Percentiles rank a stretch among this genome's conserved stretches.
Conservation (phyloP, 1,140 invertebrate species). For the Habropoda laboriosa region DNA sequence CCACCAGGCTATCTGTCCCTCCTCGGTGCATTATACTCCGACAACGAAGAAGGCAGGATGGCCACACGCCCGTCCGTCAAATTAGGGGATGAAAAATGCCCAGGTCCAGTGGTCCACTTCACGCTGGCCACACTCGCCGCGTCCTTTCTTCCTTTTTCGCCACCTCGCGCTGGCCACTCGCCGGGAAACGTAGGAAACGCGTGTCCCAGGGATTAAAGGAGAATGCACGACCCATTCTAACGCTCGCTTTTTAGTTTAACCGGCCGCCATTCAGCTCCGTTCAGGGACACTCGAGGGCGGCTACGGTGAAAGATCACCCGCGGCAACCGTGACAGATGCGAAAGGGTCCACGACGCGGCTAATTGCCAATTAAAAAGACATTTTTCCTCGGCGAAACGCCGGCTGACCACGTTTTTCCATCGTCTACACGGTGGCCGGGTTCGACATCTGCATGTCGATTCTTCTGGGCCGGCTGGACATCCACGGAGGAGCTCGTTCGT, state of each 20-base stretch:
- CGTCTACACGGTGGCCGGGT: conserved; percentile 42
- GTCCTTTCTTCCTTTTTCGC: conserved; percentile 32
- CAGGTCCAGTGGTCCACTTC: conserved; percentile 64
- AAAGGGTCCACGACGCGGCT: conserved; percentile 71
- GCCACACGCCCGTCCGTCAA: conserved; percentile 71
- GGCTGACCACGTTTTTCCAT: conserved; percentile 25
- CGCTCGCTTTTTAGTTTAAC: conserved; percentile 70
- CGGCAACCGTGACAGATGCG: conserved; percentile 72
- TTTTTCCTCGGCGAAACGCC: conserved; percentile 66
- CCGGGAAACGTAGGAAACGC: conserved; percentile 27
- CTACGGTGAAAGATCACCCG: conserved; percentile 45
- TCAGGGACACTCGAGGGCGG: conserved; percentile 47
- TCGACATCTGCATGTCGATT: conserved; percentile 58
- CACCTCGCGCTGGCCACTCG: conserved; percentile 41
- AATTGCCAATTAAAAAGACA: conserved; percentile 81
- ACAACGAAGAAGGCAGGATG: not conserved
- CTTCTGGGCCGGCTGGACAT: not conserved
- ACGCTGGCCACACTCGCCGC: conserved; percentile 35
- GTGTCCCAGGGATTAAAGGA: conserved; percentile 70
- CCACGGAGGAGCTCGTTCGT: not conserved
- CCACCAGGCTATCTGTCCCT: not conserved
- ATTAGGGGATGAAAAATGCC: conserved; percentile 74
- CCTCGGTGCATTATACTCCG: not conserved
- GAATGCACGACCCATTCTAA: conserved; percentile 64
- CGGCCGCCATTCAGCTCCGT: conserved; percentile 36